These are phyloP conservation scores for Anthoptus insignis DNA, from an alignment of 2,888 invertebrate genomes.

Conservation along the genomic window DNA sequence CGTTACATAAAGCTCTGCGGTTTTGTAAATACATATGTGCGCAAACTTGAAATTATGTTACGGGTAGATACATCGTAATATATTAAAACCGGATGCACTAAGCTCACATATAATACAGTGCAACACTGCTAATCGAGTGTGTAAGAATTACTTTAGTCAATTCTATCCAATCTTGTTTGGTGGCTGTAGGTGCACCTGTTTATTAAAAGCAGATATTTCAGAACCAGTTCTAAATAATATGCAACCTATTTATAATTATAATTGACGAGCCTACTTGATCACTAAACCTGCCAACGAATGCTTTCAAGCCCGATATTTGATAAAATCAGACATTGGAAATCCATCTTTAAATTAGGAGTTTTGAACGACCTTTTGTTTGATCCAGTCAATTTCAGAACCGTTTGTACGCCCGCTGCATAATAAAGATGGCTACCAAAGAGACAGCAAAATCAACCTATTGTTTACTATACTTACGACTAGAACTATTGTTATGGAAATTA, in stretches of 20 bases:
- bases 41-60: conserved; percentile 25
- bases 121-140: neutral
- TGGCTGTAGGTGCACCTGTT: neutral
- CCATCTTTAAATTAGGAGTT: too few species aligned
- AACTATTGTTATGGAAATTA: too few species aligned
- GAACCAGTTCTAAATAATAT: neutral
- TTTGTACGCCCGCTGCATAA: too few species aligned
- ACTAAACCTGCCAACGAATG: neutral
- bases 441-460: too few species aligned
- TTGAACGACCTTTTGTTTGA: too few species aligned
- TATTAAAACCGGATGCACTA: conserved; percentile 26
- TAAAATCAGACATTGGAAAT: too few species aligned
- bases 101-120: neutral
- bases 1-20: conserved; percentile 31
- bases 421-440: too few species aligned
- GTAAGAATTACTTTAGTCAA: conserved; percentile 7
- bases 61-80: conserved; percentile 11
- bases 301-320: neutral
- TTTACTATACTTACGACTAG: too few species aligned
- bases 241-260: neutral
- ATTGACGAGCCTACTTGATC: neutral
- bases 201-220: neutral
- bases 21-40: conserved; percentile 25
- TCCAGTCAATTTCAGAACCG: too few species aligned
- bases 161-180: neutral